Evolutionary conservation across 2,888 invertebrate genomes (phyloP), one percentile per base, ranked within the genome.

Genomic region (Clunio marinus): DNA sequence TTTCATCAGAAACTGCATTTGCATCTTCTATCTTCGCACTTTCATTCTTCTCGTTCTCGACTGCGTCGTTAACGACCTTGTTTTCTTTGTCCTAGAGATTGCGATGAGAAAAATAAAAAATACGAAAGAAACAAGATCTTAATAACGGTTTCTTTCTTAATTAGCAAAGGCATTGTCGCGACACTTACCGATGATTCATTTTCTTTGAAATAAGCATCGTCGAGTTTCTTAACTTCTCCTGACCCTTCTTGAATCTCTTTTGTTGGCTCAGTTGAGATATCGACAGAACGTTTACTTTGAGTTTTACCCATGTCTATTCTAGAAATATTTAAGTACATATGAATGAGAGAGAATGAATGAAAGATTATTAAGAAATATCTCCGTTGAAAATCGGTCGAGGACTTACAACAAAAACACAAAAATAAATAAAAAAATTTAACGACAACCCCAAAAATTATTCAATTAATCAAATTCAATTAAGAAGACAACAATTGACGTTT

Each of bases 211-310:
- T 89, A 89, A 67, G 83, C 81, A 77, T 89, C 89, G 70, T 88
- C 89, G 73, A 91, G 86, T 79, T 86, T 86, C 77, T 89, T 90
- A 71, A 91, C 82, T 77, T 88, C 88, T 71, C 88, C 88, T 69
- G 84, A 84, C 71, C 82, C 81, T 69, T 83, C 83, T 73, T 84
- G 84, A 81, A 84, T 76, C 83, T 87, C 81, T 79, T 85, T 84
- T 69, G 75, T 75, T 69, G 75, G 73, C 74, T 85, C 85, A 78
- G 90, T 90, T 74, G 87, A 87, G 80, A 91, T 91, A 79, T 91
- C 91, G 79, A 91, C 89, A 76, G 91, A 91, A 81, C 90, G 87
- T 81, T 89, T 91, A 81, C 91, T 91, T 83, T 90, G 90, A 83
- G 87, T 86, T 80, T 87, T 89, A 82, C 91, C 91, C 91, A 91